phyloP scores from a whole-genome alignment of 1,140 invertebrate species.

The Telenomus remus region DNA sequence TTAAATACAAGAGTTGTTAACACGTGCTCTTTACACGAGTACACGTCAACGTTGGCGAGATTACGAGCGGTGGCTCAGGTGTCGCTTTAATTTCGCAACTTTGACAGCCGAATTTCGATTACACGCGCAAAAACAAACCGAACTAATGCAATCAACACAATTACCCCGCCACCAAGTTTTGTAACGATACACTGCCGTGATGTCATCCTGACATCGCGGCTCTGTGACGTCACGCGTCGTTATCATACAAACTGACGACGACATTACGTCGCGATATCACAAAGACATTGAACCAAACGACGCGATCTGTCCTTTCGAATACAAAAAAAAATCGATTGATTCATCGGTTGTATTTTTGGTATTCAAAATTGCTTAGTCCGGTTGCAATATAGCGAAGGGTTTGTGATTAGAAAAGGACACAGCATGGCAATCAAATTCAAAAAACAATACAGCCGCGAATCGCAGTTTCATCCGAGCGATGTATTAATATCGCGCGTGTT shows the following conservation, averaged over 20 bases:
- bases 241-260: conserved; percentile 12
- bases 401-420: background rate
- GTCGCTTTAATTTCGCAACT: conserved; percentile 12
- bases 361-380: too few species aligned
- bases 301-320: background rate
- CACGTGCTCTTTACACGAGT: conserved; percentile 67
- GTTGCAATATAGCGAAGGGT: background rate
- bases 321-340: background rate
- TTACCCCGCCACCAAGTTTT: background rate
- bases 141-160: conserved; percentile 9
- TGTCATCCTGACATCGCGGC: conserved; percentile 12
- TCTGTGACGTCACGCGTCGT: conserved; percentile 15
- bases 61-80: conserved; percentile 16
- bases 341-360: too few species aligned
- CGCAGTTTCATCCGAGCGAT: conserved; percentile 4
- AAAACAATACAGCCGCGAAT: conserved; percentile 15
- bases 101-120: conserved; percentile 11
- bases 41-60: conserved; percentile 58
- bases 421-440: conserved; percentile 9
- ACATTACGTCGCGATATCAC: conserved; percentile 28
- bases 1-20: conserved; percentile 51
- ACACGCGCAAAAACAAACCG: conserved; percentile 13
- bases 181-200: too few species aligned
- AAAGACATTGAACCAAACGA: conserved; percentile 14
- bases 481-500: conserved; percentile 33